Evolutionary conservation across 2,888 invertebrate species (phyloP), one percentile per base, ranked within the genome.

Genomic region (Eutolmus rufibarbis): DNA sequence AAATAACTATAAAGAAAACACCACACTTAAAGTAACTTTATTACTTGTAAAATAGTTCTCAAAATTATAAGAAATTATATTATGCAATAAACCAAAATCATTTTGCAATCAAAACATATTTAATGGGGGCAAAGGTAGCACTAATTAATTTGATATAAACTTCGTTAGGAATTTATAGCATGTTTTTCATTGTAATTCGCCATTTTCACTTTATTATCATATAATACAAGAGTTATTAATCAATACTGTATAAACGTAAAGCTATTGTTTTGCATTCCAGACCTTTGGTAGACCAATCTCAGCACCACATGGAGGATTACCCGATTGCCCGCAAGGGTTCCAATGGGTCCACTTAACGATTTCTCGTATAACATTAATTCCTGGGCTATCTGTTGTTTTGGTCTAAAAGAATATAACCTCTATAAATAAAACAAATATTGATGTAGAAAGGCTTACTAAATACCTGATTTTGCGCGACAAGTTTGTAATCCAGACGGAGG

Each of bases 401-500:
- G 94, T 94, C 92, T 92, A 86, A 5, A 56, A 81, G 19, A 82
- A 56, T 87, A 66, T 0, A 14, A 31, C 12, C 12, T 8, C 16
- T 9, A 9, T 78, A 57, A 74, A n/a, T 78, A 16, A 76, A 12
- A 81, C 1, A 79, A 79, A 78, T 40, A 86, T 40, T 51, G 23
- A 34, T 34, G 12, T 7, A 16, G 34, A 76, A 14, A 46, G 1
- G 74, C 28, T 14, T 74, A 16, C 16, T n/a, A n/a, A 46, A 89
- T 89, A 92, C 92, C 91, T 94, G 94, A 90, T 94, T 94, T 89
- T 94, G 94, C 23, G 93, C 93, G 19, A 94, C 92, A 66, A 94
- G 89, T 88, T 92, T 92, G 89, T 94, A 94, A 89, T 93, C 91
- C 31, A 90, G 87, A 7, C 91, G 90, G 66, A 94, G 88, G 87